Percentiles rank a stretch among this genome's conserved stretches.
Conservation (phyloP, 2,888 invertebrate species). For the Vanessa cardui region DNA sequence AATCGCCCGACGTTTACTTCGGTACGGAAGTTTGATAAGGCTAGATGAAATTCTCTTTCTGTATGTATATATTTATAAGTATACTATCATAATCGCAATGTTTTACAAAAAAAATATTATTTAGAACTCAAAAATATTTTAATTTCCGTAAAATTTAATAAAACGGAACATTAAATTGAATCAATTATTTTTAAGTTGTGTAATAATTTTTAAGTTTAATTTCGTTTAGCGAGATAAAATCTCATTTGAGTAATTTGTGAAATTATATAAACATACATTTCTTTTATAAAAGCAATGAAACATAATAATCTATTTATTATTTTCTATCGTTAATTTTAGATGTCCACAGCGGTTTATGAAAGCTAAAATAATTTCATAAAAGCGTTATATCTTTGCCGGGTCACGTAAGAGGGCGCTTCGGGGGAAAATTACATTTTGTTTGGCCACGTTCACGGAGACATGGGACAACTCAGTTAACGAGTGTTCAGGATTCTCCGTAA, state of each 20-base stretch:
- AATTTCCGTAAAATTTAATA: too few species aligned
- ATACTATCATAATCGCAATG: background rate
- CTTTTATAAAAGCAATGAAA: background rate
- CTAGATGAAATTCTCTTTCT: constrained; percentile 33
- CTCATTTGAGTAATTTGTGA: too few species aligned
- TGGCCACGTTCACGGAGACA: constrained; percentile 74
- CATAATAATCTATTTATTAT: constrained; percentile 8
- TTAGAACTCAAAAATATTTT: background rate
- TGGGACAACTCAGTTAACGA: constrained; percentile 79
- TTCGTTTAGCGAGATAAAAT: too few species aligned
- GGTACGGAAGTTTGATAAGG: constrained; percentile 76
- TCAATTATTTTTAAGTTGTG: too few species aligned
- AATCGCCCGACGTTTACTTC: constrained; percentile 73
- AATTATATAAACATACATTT: too few species aligned
- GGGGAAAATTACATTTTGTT: constrained; percentile 81
- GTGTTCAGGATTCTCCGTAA: constrained; percentile 73
- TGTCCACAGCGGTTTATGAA: constrained; percentile 69
- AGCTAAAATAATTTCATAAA: constrained; percentile 80
- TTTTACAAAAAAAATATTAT: too few species aligned
- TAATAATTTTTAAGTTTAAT: too few species aligned
- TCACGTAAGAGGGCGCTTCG: constrained; percentile 79
- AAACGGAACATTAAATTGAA: too few species aligned
- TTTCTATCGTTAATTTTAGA: constrained; percentile 60
- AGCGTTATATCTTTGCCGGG: constrained; percentile 79
- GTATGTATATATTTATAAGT: constrained; percentile 20